A percentile compares a stretch with the other conserved stretches of the same genome.
Evolutionary conservation across 2,113 vertebrate species (phyloP).

Genomic region (Nothocercus nigrocapillus): DNA sequence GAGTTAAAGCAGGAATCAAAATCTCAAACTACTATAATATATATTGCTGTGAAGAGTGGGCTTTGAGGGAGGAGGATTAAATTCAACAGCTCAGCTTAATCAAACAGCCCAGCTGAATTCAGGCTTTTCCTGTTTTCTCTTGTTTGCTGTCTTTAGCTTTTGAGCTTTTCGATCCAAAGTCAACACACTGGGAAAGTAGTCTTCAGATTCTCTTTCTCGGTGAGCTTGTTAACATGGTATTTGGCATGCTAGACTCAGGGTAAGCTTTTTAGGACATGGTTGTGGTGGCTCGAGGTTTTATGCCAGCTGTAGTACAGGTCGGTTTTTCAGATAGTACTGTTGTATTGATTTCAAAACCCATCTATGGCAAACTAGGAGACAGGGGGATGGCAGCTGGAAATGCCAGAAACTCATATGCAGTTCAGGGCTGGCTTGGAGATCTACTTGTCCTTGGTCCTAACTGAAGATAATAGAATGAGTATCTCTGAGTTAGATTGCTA

Average conservation of each 20-base stretch:
- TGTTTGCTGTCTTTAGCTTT: neutral
- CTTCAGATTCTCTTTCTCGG: accelerated
- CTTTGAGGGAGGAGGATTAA: neutral
- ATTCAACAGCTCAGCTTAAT: neutral
- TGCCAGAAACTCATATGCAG: neutral
- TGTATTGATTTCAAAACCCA: neutral
- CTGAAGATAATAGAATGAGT: neutral
- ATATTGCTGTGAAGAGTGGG: neutral
- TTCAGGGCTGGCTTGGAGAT: neutral
- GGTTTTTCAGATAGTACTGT: neutral
- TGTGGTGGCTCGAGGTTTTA: too few species aligned
- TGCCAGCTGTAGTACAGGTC: neutral
- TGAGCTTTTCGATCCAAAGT: neutral
- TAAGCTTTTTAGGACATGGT: neutral
- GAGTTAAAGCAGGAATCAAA: neutral
- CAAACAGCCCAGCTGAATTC: neutral
- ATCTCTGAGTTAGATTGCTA: neutral
- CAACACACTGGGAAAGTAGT: neutral
- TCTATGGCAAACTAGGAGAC: neutral
- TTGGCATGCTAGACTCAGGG: accelerated
- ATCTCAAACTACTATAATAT: neutral
- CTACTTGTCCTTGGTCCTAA: neutral
- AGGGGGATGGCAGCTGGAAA: neutral
- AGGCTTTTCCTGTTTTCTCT: neutral
- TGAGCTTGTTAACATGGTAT: neutral